Conservation (phyloP, 2,113 vertebrate genomes). For the Rhabdornis inornatus region DNA sequence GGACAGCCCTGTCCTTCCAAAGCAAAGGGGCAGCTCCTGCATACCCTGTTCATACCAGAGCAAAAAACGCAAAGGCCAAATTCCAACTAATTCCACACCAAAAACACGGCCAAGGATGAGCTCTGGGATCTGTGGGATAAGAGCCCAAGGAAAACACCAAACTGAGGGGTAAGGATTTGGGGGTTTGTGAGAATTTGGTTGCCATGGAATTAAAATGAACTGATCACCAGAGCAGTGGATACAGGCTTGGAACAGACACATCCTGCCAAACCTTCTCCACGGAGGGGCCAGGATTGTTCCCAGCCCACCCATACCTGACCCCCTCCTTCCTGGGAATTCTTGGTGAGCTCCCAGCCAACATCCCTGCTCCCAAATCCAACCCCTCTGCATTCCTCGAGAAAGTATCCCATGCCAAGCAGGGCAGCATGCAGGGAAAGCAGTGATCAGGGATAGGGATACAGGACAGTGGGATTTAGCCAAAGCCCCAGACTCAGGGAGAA, state of each 20-base stretch:
- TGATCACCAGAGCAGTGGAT: fast-evolving
- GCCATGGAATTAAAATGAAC: neutral
- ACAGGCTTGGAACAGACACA: neutral
- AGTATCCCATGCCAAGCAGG: neutral
- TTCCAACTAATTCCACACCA: neutral
- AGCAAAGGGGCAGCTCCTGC: neutral
- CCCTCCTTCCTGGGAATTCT: neutral
- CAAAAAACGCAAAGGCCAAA: neutral
- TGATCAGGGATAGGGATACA: fast-evolving
- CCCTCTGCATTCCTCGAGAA: neutral
- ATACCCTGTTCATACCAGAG: fast-evolving
- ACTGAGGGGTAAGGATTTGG: neutral
- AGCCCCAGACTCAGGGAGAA: neutral
- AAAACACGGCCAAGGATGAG: neutral
- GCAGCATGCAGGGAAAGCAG: neutral
- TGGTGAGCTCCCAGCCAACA: neutral
- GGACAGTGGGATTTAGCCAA: neutral
- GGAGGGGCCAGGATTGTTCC: neutral
- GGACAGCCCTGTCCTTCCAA: neutral
- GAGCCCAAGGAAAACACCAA: neutral
- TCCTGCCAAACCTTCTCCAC: fast-evolving
- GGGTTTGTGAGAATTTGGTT: fast-evolving
- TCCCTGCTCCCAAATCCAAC: neutral
- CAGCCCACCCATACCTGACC: fast-evolving
- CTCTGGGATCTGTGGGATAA: neutral